phyloP scores from a whole-genome alignment of 2,888 invertebrate species.

The Agrotis clavis region DNA sequence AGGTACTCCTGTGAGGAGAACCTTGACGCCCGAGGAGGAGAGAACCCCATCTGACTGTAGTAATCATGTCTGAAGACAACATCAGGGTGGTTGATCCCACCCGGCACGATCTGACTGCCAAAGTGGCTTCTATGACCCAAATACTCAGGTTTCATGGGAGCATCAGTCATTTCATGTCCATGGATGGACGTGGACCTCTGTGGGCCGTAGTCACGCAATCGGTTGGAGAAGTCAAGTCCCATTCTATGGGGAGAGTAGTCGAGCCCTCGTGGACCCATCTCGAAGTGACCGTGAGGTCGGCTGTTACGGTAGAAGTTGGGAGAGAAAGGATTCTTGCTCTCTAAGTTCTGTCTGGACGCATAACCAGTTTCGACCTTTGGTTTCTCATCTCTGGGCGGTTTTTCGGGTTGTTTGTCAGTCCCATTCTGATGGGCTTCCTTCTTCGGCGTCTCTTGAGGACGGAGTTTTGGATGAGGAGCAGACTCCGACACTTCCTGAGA shows the following conservation, averaged over 20 bases:
- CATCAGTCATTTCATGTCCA: conserved; percentile 87
- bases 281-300: conserved; percentile 86
- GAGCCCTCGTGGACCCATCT: conserved; percentile 88
- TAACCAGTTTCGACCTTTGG: conserved; percentile 72
- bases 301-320: conserved; percentile 83
- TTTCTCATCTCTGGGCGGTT: conserved; percentile 73
- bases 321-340: conserved; percentile 86
- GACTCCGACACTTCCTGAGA: conserved; percentile 84
- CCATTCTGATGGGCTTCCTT: conserved; percentile 79
- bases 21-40: conserved; percentile 84
- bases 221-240: conserved; percentile 83
- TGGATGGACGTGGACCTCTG: conserved; percentile 88
- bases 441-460: conserved; percentile 74
- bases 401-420: conserved; percentile 69
- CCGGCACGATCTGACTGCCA: conserved; percentile 84
- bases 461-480: conserved; percentile 66
- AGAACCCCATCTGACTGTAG: conserved; percentile 84
- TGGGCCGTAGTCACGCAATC: conserved; percentile 85
- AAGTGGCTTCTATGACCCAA: conserved; percentile 83
- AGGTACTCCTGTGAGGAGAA: conserved; percentile 90
- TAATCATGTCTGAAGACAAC: conserved; percentile 88
- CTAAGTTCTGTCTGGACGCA: conserved; percentile 76
- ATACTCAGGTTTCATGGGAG: conserved; percentile 85
- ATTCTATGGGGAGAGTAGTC: conserved; percentile 88
- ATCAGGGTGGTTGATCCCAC: conserved; percentile 85